Evolutionary conservation across 2,797 vertebrate genomes (phyloP).

Genomic region (Amniataba percoides): DNA sequence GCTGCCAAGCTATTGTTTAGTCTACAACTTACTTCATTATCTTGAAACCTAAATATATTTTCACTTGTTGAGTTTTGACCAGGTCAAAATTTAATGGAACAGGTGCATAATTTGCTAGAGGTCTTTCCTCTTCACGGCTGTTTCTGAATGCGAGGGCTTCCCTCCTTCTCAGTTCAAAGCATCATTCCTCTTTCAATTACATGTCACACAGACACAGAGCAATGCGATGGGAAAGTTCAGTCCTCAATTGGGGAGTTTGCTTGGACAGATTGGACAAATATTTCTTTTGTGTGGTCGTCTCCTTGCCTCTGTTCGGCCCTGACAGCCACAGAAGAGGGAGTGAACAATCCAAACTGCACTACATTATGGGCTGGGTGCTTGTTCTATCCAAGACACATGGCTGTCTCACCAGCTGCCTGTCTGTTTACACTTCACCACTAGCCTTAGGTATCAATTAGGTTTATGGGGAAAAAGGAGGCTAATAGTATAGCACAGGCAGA

Average conservation of each 20-base stretch:
- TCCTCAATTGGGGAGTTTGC: slow-evolving; percentile 81
- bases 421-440: slow-evolving; percentile 76
- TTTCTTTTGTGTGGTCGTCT: slow-evolving; percentile 85
- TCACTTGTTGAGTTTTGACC: slow-evolving; percentile 21
- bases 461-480: slow-evolving; percentile 55
- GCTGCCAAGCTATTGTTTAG: slow-evolving; percentile 53
- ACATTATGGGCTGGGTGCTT: slow-evolving; percentile 72
- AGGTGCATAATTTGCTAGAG: slow-evolving; percentile 64
- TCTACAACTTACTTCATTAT: slow-evolving; percentile 25
- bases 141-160: slow-evolving; percentile 45
- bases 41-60: slow-evolving; percentile 47
- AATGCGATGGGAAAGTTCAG: slow-evolving; percentile 85
- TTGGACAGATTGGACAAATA: slow-evolving; percentile 88
- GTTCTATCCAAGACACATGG: slow-evolving; percentile 66
- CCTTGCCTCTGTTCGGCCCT: slow-evolving; percentile 76
- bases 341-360: slow-evolving; percentile 67
- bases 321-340: slow-evolving; percentile 78
- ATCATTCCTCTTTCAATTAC: slow-evolving; percentile 63
- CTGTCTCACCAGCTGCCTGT: slow-evolving; percentile 75
- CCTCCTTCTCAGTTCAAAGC: slow-evolving; percentile 68
- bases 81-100: slow-evolving; percentile 37
- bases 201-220: slow-evolving; percentile 69
- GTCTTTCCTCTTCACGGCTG: slow-evolving; percentile 37
- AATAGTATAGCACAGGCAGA: slow-evolving; percentile 49
- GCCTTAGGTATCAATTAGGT: slow-evolving; percentile 80